Conservation (phyloP, 92 coral and sea anemone species). For the Zoanthus solanderi region DNA sequence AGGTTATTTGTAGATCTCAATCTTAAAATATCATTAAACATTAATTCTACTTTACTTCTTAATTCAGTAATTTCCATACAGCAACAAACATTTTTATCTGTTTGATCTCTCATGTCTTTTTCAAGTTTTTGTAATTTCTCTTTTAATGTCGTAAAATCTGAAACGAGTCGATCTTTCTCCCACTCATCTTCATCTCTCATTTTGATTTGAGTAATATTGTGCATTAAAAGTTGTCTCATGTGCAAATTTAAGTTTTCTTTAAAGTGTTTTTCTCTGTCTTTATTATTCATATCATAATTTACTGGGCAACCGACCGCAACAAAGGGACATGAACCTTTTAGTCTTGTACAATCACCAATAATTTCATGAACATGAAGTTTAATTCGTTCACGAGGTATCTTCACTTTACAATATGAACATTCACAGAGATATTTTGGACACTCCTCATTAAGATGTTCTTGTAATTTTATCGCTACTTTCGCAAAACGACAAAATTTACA, state of each 20-base stretch:
- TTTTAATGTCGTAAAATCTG: background rate
- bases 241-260: background rate
- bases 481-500: background rate
- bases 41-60: background rate
- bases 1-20: too few species aligned
- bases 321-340: background rate
- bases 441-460: background rate
- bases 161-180: too few species aligned
- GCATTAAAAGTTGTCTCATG: background rate
- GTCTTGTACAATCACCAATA: background rate
- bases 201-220: background rate
- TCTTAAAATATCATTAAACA: too few species aligned
- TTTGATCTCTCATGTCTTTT: background rate
- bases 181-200: background rate
- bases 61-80: background rate
- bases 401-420: background rate
- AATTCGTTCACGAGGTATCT: background rate
- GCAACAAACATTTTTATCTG: background rate
- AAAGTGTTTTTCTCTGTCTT: background rate
- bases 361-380: background rate
- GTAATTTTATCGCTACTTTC: background rate
- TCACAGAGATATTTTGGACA: background rate
- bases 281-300: too few species aligned
- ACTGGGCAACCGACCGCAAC: background rate
- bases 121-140: background rate